Conservation (phyloP, 2,888 invertebrate species). For the Anagyrus pseudococci region DNA sequence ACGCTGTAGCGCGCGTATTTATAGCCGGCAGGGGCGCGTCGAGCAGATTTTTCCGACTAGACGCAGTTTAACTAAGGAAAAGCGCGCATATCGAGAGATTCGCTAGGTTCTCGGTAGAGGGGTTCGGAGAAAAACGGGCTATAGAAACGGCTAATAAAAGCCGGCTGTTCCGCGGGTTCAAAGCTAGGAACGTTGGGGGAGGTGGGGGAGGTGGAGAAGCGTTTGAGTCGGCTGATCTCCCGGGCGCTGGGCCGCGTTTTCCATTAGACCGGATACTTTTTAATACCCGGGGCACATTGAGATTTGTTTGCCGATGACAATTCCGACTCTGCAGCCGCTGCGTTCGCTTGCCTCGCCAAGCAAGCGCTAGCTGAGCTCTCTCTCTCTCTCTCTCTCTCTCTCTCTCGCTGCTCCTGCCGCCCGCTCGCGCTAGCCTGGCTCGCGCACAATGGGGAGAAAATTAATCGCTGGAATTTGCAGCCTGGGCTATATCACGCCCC, state of each 20-base stretch:
- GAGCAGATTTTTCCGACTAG: no score
- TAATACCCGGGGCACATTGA: slow-evolving; percentile 56
- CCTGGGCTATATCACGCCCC: slow-evolving; percentile 17
- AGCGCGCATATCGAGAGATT: no score
- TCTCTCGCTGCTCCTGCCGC: no score
- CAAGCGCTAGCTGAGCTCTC: no score
- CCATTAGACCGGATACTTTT: slow-evolving; percentile 59
- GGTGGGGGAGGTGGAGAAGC: background rate
- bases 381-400: no score
- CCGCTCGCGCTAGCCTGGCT: no score
- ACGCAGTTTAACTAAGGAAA: no score
- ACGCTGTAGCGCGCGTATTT: no score
- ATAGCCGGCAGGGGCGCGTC: no score
- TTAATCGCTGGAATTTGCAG: slow-evolving; percentile 60
- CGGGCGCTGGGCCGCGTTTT: slow-evolving; percentile 41
- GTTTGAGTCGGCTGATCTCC: background rate
- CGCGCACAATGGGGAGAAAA: slow-evolving; percentile 56
- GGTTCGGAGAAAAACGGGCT: no score
- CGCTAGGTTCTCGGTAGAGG: no score
- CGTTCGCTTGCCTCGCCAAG: no score
- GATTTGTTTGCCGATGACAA: slow-evolving; percentile 61
- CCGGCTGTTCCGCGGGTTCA: background rate
- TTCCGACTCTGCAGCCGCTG: slow-evolving; percentile 51
- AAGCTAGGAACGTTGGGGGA: background rate
- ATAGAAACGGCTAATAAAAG: background rate